These are phyloP conservation scores for Drosophila affinis DNA, from an alignment of 2,888 invertebrate species.

Conservation along the genomic window DNA sequence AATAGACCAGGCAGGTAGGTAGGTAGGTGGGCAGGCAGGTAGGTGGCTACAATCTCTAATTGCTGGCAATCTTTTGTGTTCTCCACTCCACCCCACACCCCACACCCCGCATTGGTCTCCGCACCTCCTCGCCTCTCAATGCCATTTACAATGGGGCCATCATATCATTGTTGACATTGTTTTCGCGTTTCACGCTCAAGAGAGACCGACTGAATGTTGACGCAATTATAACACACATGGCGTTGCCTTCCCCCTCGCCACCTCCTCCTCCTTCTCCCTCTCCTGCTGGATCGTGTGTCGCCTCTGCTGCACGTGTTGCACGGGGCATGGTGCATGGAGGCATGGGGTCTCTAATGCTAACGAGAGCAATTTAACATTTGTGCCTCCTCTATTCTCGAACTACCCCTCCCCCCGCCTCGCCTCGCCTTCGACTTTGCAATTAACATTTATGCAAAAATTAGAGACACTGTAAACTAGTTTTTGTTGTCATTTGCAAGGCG, in stretches of 20 bases:
- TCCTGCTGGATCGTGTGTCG: slow-evolving; percentile 25
- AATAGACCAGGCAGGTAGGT: slow-evolving; percentile 9
- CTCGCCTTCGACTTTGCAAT: slow-evolving; percentile 35
- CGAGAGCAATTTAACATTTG: slow-evolving; percentile 63
- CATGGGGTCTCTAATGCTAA: slow-evolving; percentile 35
- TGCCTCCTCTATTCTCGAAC: too few relatives aligned
- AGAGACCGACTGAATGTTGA: slow-evolving; percentile 51
- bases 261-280: neutral
- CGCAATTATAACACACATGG: slow-evolving; percentile 73
- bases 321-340: neutral
- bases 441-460: slow-evolving; percentile 70
- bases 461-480: slow-evolving; percentile 46
- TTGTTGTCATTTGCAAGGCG: slow-evolving; percentile 48
- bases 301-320: slow-evolving; percentile 30
- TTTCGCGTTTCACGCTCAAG: slow-evolving; percentile 54
- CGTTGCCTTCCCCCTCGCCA: slow-evolving; percentile 14
- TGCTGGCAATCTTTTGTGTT: slow-evolving; percentile 53
- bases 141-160: slow-evolving; percentile 48
- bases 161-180: slow-evolving; percentile 72
- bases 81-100: slow-evolving; percentile 23
- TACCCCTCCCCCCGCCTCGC: too few relatives aligned
- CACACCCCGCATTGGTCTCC: neutral
- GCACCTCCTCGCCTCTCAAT: slow-evolving; percentile 20
- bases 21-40: slow-evolving; percentile 26
- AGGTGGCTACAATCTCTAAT: slow-evolving; percentile 50